Evolutionary conservation across 2,797 vertebrate species (phyloP).

Genomic region (Cossypha polioptera): DNA sequence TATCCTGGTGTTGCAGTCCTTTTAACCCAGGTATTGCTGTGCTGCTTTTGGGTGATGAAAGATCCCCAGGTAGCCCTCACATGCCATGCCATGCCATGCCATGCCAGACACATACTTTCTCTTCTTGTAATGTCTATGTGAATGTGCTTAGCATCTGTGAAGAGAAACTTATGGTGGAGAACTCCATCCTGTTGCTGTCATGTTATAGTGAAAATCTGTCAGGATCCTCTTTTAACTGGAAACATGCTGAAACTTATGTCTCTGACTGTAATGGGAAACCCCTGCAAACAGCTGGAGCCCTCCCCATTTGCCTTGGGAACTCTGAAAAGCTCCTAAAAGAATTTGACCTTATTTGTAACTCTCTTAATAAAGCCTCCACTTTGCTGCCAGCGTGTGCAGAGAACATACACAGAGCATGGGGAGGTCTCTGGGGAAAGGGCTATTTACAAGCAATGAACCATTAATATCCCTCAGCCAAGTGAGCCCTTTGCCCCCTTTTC

Average conservation of each 20-base stretch:
- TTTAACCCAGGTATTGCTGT: not conserved
- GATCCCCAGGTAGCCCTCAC: not conserved
- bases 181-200: not conserved
- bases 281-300: slow-evolving; percentile 30
- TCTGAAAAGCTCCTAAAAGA: slow-evolving; percentile 44
- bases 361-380: slow-evolving; percentile 27
- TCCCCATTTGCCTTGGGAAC: slow-evolving; percentile 30
- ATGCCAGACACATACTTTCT: not conserved
- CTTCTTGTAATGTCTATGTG: rapidly evolving
- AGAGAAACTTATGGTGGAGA: not conserved
- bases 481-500: slow-evolving; percentile 15
- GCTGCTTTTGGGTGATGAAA: not conserved
- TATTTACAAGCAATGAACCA: slow-evolving; percentile 5
- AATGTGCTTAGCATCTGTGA: not conserved
- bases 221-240: not conserved
- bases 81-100: not conserved
- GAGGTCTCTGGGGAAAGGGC: slow-evolving; percentile 24
- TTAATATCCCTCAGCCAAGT: slow-evolving; percentile 2
- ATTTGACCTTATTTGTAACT: slow-evolving; percentile 59
- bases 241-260: not conserved
- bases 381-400: slow-evolving; percentile 13
- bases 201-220: slow-evolving; percentile 1
- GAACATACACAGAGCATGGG: not conserved
- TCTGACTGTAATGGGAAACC: not conserved
- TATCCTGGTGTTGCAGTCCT: not conserved